Evolutionary conservation across 2,797 vertebrate species (phyloP), one percentile per base, ranked within the genome.

Genomic region (Sebastiscus tertius): DNA sequence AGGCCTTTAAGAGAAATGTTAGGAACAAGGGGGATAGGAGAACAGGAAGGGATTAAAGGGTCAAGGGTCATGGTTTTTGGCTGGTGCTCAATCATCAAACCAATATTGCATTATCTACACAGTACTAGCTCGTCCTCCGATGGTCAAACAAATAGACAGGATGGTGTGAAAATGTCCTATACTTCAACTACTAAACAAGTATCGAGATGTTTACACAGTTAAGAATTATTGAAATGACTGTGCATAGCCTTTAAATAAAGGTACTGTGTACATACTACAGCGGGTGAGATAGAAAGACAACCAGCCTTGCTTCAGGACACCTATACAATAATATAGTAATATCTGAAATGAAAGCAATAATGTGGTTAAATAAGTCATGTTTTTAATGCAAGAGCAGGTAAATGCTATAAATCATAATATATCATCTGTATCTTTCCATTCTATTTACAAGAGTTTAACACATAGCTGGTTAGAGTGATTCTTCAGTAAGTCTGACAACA

Each of bases 301-400:
- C 93, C 94, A 92, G 92, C 93, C 92, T 88, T 86, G 90, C 85
- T 86, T 93, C 77, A 91, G 90, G 91, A 93, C 91, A 92, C 91
- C 92, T 94, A 94, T 90, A 95, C 93, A 94, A 93, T 87, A 92
- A 93, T 93, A 93, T 90, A 93, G 89, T 93, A 92, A 93, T 94
- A 95, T 94, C 87, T 92, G 92, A 95, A 94, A 95, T 94, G 92
- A 94, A 94, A 95, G 94, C 93, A 90, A 91, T 94, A 94, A 95
- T 93, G 93, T 94, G 94, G 93, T 95, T 95, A 95, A 95, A 95
- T 95, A 95, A 95, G 93, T 93, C 88, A 89, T 93, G 93, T 92
- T 93, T 54, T 93, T 86, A 91, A 95, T 94, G 92, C 94, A 93
- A 94, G 92, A 94, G 93, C 94, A 94, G 87, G 88, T 95, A 94